Percentiles rank a stretch among this genome's conserved stretches.
Conservation (phyloP, 1,140 invertebrate genomes). For the Drusus annulatus region DNA sequence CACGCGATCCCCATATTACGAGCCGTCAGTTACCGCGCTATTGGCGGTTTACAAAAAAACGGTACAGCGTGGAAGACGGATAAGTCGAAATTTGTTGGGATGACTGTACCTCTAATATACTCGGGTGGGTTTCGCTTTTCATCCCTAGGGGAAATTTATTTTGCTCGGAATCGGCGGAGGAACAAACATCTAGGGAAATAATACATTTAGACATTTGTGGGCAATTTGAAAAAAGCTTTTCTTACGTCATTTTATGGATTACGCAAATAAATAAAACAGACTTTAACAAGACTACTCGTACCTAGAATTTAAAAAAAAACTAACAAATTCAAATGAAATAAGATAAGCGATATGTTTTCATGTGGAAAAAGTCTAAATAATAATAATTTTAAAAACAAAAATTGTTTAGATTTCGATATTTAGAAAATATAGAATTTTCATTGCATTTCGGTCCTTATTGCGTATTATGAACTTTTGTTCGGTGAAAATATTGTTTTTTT, state of each 20-base stretch:
- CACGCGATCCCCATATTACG: constrained; percentile 41
- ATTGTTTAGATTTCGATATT: too few relatives aligned
- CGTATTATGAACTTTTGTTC: too few relatives aligned
- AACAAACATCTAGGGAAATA: not conserved
- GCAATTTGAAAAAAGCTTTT: not conserved
- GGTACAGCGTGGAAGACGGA: constrained; percentile 31
- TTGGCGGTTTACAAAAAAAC: constrained; percentile 36
- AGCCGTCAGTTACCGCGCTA: constrained; percentile 36
- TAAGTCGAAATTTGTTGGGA: constrained; percentile 43
- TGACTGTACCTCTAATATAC: constrained; percentile 27
- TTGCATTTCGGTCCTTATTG: too few relatives aligned
- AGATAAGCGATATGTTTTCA: too few relatives aligned
- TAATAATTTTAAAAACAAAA: too few relatives aligned
- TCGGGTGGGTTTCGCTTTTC: constrained; percentile 10
- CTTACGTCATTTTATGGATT: not conserved
- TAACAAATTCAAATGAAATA: too few relatives aligned
- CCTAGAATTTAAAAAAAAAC: too few relatives aligned
- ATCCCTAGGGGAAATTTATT: not conserved
- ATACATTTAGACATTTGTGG: not conserved
- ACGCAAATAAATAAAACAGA: too few relatives aligned
- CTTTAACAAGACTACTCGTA: too few relatives aligned
- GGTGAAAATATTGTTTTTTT: too few relatives aligned
- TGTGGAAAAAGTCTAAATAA: too few relatives aligned
- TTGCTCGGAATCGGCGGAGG: not conserved
- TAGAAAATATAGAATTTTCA: too few relatives aligned